phyloP scores from a whole-genome alignment of 2,888 invertebrate genomes.

The Vannuccia rotundouncinata region DNA sequence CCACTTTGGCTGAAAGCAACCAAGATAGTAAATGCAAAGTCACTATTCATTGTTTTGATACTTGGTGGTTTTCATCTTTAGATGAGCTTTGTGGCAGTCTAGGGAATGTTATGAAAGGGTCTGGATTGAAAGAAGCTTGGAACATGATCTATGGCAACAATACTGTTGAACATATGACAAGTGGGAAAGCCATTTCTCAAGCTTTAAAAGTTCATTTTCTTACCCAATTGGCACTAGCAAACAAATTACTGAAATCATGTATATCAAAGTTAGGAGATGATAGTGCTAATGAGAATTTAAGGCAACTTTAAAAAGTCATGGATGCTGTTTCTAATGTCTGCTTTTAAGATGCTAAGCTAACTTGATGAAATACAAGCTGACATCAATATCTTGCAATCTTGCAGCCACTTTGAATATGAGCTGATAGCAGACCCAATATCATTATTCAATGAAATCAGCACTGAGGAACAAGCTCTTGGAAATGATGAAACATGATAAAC shows the following conservation, averaged over 20 bases:
- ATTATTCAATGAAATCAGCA: too few species aligned
- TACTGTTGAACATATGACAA: conserved; percentile 4
- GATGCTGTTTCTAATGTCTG: background rate
- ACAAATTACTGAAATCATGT: background rate
- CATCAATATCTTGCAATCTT: background rate
- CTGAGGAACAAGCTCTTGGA: conserved; percentile 3
- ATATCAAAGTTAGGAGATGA: background rate
- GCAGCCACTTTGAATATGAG: conserved; percentile 9
- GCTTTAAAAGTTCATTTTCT: conserved; percentile 4
- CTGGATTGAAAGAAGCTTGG: background rate
- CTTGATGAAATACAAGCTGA: background rate
- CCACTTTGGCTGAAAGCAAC: conserved; percentile 8
- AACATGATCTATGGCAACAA: conserved; percentile 11
- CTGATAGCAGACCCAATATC: background rate
- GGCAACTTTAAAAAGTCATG: background rate
- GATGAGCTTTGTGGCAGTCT: conserved; percentile 19
- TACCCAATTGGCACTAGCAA: background rate
- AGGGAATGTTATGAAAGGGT: conserved; percentile 12
- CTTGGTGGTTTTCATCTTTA: conserved; percentile 8
- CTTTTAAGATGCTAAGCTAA: conserved; percentile 3
- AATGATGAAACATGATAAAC: background rate
- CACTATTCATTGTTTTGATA: background rate
- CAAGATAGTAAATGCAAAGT: background rate
- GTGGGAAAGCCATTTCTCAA: background rate
- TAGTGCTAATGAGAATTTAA: background rate